Conservation (phyloP, 2,888 invertebrate genomes). For the Pyrocoelia pectoralis region DNA sequence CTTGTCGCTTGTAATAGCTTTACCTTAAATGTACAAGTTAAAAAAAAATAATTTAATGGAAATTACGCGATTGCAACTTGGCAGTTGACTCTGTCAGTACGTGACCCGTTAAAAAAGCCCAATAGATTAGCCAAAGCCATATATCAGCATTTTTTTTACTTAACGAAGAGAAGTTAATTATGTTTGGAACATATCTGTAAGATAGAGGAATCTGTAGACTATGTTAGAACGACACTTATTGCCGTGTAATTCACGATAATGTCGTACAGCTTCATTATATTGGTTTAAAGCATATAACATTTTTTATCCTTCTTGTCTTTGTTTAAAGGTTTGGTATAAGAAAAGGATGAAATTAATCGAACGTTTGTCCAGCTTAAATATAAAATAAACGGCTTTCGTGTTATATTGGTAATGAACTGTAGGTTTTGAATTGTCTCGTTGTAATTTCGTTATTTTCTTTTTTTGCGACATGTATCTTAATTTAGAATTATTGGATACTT, state of each 20-base stretch:
- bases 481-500: conserved; percentile 35
- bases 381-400: conserved; percentile 39
- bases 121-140: conserved; percentile 26
- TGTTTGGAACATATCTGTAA: conserved; percentile 40
- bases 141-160: conserved; percentile 22
- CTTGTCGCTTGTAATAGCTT: no score
- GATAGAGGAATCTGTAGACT: conserved; percentile 50
- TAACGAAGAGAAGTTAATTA: conserved; percentile 37
- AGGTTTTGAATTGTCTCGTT: conserved; percentile 45
- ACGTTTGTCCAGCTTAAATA: conserved; percentile 19
- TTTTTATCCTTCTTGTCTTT: conserved; percentile 34
- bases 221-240: conserved; percentile 56
- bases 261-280: conserved; percentile 56
- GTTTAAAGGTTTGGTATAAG: conserved; percentile 14
- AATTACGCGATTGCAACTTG: conserved; percentile 16
- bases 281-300: conserved; percentile 41
- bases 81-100: conserved; percentile 27
- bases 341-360: conserved; percentile 13
- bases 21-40: no score
- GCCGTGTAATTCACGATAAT: conserved; percentile 58
- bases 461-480: conserved; percentile 34
- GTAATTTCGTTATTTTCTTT: conserved; percentile 36
- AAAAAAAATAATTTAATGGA: conserved; percentile 7
- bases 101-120: conserved; percentile 27
- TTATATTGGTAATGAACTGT: conserved; percentile 45